These are phyloP conservation scores for Coronaproctus castanopsis DNA, from an alignment of 2,888 invertebrate genomes.

Conservation along the genomic window DNA sequence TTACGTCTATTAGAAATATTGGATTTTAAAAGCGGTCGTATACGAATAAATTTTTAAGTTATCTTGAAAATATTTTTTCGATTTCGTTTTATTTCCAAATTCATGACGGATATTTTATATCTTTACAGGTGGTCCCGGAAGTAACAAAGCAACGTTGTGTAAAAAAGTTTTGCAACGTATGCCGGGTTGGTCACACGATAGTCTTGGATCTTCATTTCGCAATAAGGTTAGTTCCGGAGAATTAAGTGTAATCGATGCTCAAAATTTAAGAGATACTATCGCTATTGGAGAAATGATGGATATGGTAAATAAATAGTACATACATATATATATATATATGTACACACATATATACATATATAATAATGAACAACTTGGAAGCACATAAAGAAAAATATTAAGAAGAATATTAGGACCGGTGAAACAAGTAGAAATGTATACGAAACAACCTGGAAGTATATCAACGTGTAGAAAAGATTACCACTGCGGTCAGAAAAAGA, in stretches of 20 bases:
- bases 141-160: slow-evolving; percentile 67
- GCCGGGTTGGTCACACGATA: slow-evolving; percentile 55
- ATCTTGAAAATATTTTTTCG: too few species aligned
- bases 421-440: too few species aligned
- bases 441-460: too few species aligned
- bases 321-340: background rate
- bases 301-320: slow-evolving; percentile 22
- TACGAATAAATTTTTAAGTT: too few species aligned
- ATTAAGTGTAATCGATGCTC: slow-evolving; percentile 30
- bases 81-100: too few species aligned
- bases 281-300: slow-evolving; percentile 63
- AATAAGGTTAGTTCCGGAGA: slow-evolving; percentile 37
- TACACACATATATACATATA: too few species aligned
- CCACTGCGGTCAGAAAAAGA: too few species aligned
- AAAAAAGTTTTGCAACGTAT: slow-evolving; percentile 44
- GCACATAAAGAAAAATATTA: accelerated
- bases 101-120: too few species aligned
- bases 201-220: slow-evolving; percentile 57
- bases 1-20: too few species aligned
- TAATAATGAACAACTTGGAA: background rate
- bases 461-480: too few species aligned
- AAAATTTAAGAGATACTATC: slow-evolving; percentile 46
- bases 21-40: too few species aligned
- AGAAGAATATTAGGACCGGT: too few species aligned
- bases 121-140: slow-evolving; percentile 74